Base-by-base conservation (phyloP, 2,888 invertebrate genomes). In the Embidobia sp. region DNA sequence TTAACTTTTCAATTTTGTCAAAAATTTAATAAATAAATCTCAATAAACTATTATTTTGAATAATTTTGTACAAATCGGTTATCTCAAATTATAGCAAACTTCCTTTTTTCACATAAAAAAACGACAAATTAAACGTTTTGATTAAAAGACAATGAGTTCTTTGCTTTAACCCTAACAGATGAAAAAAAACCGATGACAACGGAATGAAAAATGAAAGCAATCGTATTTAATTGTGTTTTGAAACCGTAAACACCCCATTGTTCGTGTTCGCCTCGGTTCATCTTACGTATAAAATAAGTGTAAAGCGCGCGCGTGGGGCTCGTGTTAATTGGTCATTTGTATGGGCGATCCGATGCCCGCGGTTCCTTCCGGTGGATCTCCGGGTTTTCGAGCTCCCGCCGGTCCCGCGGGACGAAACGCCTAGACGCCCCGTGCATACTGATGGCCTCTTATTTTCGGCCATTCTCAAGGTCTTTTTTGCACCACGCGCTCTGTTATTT, bases 301-400 rank as follows among this genome's bases (percentile, higher is more conserved):
- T 8, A 40, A 49, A 67, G 40, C 22, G 64, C 26, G 51, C n/a
- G n/a, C n/a, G n/a, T n/a, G 70, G 74, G 69, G 74, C 31, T 35
- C 66, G 46, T 44, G 80, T 85, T 85, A 84, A 85, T 85, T 84
- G 83, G 79, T 79, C 84, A 85, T 87, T 87, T 84, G 87, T 87
- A 87, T 86, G 87, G 83, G 82, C n/a, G 57, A 79, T 84, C 82
- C 82, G 81, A 82, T 78, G 81, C 80, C 67, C 80, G 81, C 37
- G 59, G 82, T 84, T 85, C 82, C 84, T 86, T 87, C 87, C 86
- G 86, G 82, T 80, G 55, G 78, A 79, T 72, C 73, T 75, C 51
- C 59, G 55, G 51, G 35, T 26, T 40, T 33, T 13, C 33, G 37
- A 27, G 26, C 57, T 49, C 64, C 16, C 67, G 61, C 51, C 33